Conservation (phyloP, 2,797 vertebrate genomes). For the Acanthornis magna region DNA sequence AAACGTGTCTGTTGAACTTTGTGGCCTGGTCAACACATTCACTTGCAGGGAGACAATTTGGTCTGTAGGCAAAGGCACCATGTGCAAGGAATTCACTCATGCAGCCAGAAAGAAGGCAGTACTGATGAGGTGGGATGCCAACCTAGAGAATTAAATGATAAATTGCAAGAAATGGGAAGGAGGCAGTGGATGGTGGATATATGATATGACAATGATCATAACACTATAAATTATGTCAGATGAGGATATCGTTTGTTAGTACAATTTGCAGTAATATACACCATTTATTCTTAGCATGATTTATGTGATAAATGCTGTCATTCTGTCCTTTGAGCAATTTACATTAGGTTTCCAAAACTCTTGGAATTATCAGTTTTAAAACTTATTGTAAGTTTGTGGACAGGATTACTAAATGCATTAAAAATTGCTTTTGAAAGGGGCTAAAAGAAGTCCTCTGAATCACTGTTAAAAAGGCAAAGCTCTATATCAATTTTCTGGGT, state of each 20-base stretch:
- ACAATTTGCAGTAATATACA: background rate
- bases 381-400: background rate
- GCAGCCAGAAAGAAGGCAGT: background rate
- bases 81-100: background rate
- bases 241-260: background rate
- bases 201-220: background rate
- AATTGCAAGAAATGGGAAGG: constrained; percentile 32
- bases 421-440: background rate
- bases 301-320: background rate
- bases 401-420: background rate
- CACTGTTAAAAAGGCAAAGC: background rate
- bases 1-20: background rate
- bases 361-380: constrained; percentile 4
- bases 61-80: background rate
- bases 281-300: background rate
- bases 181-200: background rate
- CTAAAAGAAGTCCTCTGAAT: background rate
- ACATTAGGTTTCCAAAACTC: background rate
- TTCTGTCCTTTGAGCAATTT: background rate
- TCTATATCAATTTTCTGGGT: background rate
- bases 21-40: background rate
- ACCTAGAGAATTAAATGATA: background rate
- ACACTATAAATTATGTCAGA: constrained; percentile 27
- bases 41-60: background rate
- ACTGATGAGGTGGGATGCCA: background rate